Evolutionary conservation across 1,140 invertebrate genomes (phyloP), one percentile per base, ranked within the genome.

Genomic region (Drosophila tristis): DNA sequence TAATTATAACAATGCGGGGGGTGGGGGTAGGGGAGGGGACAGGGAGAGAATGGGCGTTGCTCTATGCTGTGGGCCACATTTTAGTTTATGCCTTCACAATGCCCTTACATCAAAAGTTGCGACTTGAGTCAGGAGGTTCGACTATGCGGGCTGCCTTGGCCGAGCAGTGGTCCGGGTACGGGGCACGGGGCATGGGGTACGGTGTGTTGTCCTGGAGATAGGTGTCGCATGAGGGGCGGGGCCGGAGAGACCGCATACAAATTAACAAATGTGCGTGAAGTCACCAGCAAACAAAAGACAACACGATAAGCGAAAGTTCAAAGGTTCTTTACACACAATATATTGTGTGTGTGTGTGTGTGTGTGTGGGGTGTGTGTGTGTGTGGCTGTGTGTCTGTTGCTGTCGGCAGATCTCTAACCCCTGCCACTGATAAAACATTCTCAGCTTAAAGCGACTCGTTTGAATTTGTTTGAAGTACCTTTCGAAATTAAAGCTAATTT

Each of bases 1-100:
- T 87, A 87, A 89, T 87, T 87, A 87, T 78, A 74, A 87, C 82
- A 64, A 65, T 68, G 74, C 68, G 74, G 59, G 61, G 74, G 74
- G 42, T 49, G 55, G 64, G 74, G 74, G 42, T 48, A 29, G 53
- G 43, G 56, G 55, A 61, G 39, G 39, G 29, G 31, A 11, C 45
- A 42, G 48, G 53, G 39, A 49, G 61, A 50, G 31, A 25, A 31
- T n/a, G n/a, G 23, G 66, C 44, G 45, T 45, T 39, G 51, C 53
- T 50, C 54, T 63, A 61, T 57, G 60, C 64, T 64, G 60, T 51
- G 80, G 51, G 65, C 47, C 26, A 25, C 15, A n/a, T 42, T 76
- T 47, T 76, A 58, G 55, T 61, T 75, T 68, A 68, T 58, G 57
- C 26, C 58, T 39, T 39, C 11, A 13, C 11, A 39, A 39, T 39